phyloP scores from a whole-genome alignment of 2,113 vertebrate species.

The Nipponia nippon region DNA sequence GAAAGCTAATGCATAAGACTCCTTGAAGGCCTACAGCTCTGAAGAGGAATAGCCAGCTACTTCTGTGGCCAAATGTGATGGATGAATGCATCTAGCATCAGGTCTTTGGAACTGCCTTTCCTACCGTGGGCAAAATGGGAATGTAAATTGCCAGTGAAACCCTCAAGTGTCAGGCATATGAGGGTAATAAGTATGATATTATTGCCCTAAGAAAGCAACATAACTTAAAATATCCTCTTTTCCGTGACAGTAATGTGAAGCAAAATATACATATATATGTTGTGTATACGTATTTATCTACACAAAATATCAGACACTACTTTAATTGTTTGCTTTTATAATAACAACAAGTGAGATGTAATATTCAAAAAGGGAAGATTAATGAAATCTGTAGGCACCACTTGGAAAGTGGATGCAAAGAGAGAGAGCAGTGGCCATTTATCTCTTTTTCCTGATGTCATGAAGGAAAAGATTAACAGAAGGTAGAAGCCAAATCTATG shows the following conservation, averaged over 20 bases:
- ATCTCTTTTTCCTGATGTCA: not conserved
- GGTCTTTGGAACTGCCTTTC: not conserved
- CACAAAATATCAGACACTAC: not conserved
- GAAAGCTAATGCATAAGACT: not conserved
- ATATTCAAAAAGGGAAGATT: not conserved
- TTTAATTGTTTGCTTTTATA: not conserved
- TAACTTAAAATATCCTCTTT: not conserved
- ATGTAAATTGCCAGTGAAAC: not conserved
- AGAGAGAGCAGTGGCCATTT: not conserved
- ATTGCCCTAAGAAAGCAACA: not conserved
- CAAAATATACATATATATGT: not conserved
- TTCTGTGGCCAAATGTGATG: not conserved
- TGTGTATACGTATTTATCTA: not conserved
- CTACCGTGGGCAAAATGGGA: not conserved
- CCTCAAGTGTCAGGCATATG: not conserved
- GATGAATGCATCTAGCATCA: not conserved
- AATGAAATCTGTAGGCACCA: not conserved
- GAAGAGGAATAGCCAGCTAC: not conserved
- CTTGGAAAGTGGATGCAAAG: not conserved
- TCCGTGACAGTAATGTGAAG: not conserved
- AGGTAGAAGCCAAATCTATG: not conserved
- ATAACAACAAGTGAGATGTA: not conserved
- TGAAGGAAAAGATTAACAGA: not conserved
- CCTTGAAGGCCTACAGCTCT: not conserved
- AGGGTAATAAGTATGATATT: not conserved